Percentiles rank a stretch among this genome's conserved stretches.
Evolutionary conservation across 1,140 invertebrate genomes (phyloP).

Genomic region (Apocrypta bakeri): DNA sequence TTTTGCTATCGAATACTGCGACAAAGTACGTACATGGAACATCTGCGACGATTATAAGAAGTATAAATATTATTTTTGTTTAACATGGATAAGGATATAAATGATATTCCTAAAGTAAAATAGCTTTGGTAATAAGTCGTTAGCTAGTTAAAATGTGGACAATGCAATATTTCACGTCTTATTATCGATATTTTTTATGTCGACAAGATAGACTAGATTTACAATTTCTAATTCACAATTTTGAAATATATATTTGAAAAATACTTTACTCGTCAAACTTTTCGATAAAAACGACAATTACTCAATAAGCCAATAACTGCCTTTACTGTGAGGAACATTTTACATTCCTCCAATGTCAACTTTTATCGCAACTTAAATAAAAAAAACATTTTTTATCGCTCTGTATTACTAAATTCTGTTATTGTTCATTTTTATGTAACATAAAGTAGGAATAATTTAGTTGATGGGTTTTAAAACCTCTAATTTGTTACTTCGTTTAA

Average conservation of each 20-base stretch:
- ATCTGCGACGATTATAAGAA: no score
- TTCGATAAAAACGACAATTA: neutral
- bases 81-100: no score
- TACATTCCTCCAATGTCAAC: conserved; percentile 49
- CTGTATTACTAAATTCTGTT: conserved; percentile 31
- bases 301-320: conserved; percentile 40
- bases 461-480: conserved; percentile 36
- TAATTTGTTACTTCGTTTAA: conserved; percentile 41
- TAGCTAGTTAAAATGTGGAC: conserved; percentile 9
- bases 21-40: no score
- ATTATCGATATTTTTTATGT: neutral
- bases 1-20: no score
- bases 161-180: neutral
- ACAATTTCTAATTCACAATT: no score
- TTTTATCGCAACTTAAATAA: neutral
- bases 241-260: neutral
- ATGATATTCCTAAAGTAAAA: neutral
- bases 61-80: no score
- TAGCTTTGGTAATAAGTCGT: conserved; percentile 17
- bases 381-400: conserved; percentile 8
- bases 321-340: conserved; percentile 46
- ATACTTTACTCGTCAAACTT: neutral
- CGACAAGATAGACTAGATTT: neutral
- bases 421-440: conserved; percentile 31
- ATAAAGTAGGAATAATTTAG: conserved; percentile 43